Percentiles rank a stretch among this genome's conserved stretches.
phyloP scores from a whole-genome alignment of 2,888 invertebrate genomes.

The Polydrusus cervinus region DNA sequence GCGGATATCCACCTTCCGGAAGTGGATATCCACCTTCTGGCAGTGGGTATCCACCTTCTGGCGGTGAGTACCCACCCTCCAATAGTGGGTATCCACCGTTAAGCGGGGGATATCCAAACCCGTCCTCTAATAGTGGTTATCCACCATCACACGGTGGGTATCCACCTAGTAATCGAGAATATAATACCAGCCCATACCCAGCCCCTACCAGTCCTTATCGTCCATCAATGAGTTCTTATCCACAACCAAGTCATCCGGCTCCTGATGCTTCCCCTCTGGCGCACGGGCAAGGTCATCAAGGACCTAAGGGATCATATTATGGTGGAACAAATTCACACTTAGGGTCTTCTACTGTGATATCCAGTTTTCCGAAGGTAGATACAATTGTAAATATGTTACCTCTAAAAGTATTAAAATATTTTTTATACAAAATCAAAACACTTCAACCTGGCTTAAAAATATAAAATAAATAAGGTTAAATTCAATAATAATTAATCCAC shows the following conservation, averaged over 20 bases:
- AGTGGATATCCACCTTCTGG: conserved; percentile 54
- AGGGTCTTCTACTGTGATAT: conserved; percentile 29
- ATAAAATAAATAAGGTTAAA: no score
- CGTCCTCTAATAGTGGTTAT: conserved; percentile 53
- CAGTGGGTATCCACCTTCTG: conserved; percentile 53
- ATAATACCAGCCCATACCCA: conserved; percentile 55
- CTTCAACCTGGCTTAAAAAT: no score
- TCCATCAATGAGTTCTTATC: conserved; percentile 48
- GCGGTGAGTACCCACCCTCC: conserved; percentile 54
- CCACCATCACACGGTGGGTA: conserved; percentile 47
- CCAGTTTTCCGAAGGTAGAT: conserved; percentile 55
- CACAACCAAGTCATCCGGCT: conserved; percentile 62
- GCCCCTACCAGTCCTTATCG: conserved; percentile 48
- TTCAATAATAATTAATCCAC: no score
- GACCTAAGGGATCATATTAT: conserved; percentile 60
- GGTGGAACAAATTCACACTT: conserved; percentile 55
- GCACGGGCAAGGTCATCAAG: conserved; percentile 54
- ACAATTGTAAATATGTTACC: neutral
- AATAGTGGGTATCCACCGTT: conserved; percentile 8
- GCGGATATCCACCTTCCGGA: conserved; percentile 34
- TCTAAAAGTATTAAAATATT: no score
- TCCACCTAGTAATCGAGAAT: conserved; percentile 29
- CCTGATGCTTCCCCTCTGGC: conserved; percentile 66
- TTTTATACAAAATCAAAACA: no score
- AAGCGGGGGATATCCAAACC: conserved; percentile 54